Evolutionary conservation across 2,888 invertebrate genomes (phyloP).

Genomic region (Rhamphomyia laevipes): DNA sequence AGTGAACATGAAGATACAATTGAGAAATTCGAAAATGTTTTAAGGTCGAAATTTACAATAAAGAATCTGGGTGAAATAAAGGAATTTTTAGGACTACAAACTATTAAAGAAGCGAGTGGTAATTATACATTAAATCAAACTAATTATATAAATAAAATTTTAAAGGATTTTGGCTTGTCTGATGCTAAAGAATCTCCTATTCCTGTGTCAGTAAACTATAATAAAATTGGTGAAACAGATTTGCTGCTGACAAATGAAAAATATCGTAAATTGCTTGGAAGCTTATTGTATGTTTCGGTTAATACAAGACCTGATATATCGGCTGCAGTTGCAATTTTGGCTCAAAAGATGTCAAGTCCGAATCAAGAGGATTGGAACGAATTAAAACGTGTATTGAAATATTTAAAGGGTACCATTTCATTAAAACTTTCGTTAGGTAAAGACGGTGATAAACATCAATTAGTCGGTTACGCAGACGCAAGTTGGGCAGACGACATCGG

Average conservation of each 20-base stretch:
- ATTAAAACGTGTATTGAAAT: conserved; percentile 17
- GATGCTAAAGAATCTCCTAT: not conserved
- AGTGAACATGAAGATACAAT: not conserved
- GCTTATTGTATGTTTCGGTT: not conserved
- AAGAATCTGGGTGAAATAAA: not conserved
- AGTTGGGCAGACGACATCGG: conserved; percentile 16
- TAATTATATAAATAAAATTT: no score
- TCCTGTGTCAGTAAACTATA: no score
- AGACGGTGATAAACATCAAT: not conserved
- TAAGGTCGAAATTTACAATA: not conserved
- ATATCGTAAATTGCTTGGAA: no score
- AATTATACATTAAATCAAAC: not conserved
- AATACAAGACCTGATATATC: no score
- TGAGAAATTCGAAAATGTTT: not conserved
- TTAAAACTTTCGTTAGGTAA: conserved; percentile 9
- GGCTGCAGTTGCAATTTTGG: no score
- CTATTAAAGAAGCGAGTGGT: not conserved
- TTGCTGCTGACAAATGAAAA: not conserved
- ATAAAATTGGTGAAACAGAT: not conserved
- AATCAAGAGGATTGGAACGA: conserved; percentile 17
- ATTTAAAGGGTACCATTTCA: no score
- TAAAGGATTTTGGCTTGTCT: no score
- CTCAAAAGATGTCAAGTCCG: conserved; percentile 12
- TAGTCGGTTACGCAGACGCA: conserved; percentile 12
- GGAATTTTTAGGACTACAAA: not conserved